Conservation (phyloP, 2,113 vertebrate genomes). For the Junco hyemalis region DNA sequence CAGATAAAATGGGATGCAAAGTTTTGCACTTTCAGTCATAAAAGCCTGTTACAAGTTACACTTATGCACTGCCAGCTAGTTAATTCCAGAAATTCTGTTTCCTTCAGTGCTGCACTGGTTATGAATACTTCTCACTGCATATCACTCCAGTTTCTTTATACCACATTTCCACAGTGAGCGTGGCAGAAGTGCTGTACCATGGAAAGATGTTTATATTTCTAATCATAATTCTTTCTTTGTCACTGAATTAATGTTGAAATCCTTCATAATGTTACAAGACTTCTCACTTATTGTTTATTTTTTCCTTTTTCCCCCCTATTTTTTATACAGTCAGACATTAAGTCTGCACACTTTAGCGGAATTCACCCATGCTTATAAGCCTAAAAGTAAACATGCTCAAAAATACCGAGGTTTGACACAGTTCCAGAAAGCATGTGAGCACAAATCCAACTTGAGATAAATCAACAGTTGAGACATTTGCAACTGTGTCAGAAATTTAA, state of each 20-base stretch:
- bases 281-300: not conserved
- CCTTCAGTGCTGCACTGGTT: not conserved
- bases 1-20: not conserved
- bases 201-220: not conserved
- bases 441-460: constrained; percentile 41
- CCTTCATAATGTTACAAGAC: not conserved
- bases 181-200: not conserved
- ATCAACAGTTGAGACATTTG: constrained; percentile 22
- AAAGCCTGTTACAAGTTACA: not conserved
- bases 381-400: constrained; percentile 17
- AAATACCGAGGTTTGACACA: constrained; percentile 6
- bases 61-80: not conserved
- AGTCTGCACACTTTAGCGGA: not conserved
- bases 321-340: not conserved
- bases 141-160: not conserved
- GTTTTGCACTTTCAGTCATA: not conserved
- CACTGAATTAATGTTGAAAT: not conserved
- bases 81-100: not conserved
- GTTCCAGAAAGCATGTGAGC: constrained; percentile 46
- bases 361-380: constrained; percentile 16
- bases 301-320: not conserved
- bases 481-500: constrained; percentile 51
- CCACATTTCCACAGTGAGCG: not conserved
- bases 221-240: not conserved
- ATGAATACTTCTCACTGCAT: not conserved